These are phyloP conservation scores for Drosophila littoralis DNA, from an alignment of 1,140 invertebrate genomes.

Conservation along the genomic window DNA sequence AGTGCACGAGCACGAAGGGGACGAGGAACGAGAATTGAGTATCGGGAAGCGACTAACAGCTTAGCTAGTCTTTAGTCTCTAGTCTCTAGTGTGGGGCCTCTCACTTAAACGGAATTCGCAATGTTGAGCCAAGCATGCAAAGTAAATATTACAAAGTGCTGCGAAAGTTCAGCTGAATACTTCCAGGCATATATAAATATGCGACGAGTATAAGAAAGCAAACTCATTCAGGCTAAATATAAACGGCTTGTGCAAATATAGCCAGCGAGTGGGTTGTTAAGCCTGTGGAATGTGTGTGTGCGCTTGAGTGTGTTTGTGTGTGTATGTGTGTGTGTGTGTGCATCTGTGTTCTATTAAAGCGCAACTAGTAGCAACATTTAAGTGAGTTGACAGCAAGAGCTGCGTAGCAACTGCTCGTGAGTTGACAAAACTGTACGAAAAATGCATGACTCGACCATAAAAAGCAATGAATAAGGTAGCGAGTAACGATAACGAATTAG, in stretches of 20 bases:
- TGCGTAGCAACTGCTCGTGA: slow-evolving; percentile 5
- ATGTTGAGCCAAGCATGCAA: slow-evolving; percentile 45
- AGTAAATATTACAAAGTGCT: slow-evolving; percentile 49
- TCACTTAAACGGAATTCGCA: slow-evolving; percentile 47
- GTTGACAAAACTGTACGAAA: not conserved
- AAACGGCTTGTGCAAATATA: slow-evolving; percentile 32
- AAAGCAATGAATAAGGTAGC: no score
- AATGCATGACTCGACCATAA: not conserved
- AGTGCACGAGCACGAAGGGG: not conserved
- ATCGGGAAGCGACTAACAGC: slow-evolving; percentile 2
- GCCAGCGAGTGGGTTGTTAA: not conserved
- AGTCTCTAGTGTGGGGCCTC: no score
- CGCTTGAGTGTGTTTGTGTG: no score
- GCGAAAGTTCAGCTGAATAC: slow-evolving; percentile 39
- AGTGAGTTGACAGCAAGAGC: not conserved
- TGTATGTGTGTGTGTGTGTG: not conserved
- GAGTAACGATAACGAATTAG: no score
- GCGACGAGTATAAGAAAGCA: slow-evolving; percentile 21
- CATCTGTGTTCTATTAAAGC: not conserved
- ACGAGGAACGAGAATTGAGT: not conserved
- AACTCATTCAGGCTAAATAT: slow-evolving; percentile 42
- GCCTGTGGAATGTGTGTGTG: not conserved
- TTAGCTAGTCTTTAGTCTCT: not conserved
- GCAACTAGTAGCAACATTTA: slow-evolving; percentile 19
- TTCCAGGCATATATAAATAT: slow-evolving; percentile 18